Conservation (phyloP, 2,888 invertebrate species). For the Habrosyne pyritoides region DNA sequence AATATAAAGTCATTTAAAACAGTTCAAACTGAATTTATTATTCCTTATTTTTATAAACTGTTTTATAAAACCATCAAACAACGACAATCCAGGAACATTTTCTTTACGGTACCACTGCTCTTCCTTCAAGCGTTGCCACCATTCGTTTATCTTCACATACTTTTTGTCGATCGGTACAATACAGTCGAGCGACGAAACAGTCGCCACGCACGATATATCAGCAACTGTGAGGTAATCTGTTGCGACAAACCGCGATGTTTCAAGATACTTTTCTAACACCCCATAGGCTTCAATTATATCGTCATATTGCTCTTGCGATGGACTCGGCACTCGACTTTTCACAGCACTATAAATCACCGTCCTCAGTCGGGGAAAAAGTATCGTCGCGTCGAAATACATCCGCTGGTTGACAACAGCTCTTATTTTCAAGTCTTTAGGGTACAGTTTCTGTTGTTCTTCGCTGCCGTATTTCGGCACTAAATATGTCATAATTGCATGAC, state of each 20-base stretch:
- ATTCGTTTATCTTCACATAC: conserved; percentile 35
- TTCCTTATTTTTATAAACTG: conserved; percentile 19
- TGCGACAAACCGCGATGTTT: conserved; percentile 35
- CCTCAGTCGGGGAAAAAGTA: conserved; percentile 47
- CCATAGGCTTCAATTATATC: conserved; percentile 48
- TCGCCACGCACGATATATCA: conserved; percentile 52
- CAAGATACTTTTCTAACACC: conserved; percentile 47
- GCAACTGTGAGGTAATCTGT: conserved; percentile 46
- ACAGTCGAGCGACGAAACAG: conserved; percentile 42
- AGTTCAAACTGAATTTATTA: not conserved
- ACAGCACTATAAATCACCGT: conserved; percentile 38
- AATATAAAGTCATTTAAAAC: not conserved
- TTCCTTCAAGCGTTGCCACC: conserved; percentile 41
- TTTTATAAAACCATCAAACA: conserved; percentile 36
- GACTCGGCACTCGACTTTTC: conserved; percentile 16
- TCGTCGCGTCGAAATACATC: conserved; percentile 49
- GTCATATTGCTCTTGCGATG: conserved; percentile 30
- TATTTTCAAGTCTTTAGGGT: conserved; percentile 39
- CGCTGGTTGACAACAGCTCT: conserved; percentile 47
- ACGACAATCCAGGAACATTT: conserved; percentile 41
- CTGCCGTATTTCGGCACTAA: conserved; percentile 43
- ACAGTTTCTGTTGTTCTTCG: conserved; percentile 32
- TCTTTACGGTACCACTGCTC: conserved; percentile 44
- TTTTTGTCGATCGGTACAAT: conserved; percentile 38
- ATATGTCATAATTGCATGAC: conserved; percentile 54